Evolutionary conservation across 2,888 invertebrate genomes (phyloP), one percentile per base, ranked within the genome.

Genomic region (Muschampia plurimacula): DNA sequence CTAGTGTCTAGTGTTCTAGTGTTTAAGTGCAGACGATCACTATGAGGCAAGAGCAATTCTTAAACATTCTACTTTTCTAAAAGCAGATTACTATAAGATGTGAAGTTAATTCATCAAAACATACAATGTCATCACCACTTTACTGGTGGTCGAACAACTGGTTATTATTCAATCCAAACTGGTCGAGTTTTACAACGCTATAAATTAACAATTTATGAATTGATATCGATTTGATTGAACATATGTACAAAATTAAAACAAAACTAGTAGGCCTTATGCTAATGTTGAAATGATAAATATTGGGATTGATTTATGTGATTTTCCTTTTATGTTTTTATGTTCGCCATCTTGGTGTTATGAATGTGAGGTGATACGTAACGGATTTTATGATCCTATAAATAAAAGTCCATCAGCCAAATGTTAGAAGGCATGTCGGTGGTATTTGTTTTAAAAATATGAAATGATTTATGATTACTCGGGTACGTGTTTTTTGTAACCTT

Each of bases 311-410:
- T 52, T 63, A 69, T 63, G n/a, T 46, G 6, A n/a, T 22, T 52
- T 69, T 41, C 69, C 69, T 68, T 69, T 63, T 69, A 62, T 49
- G 39, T 36, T 69, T 69, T 69, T 66, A 66, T 46, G 49, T 52
- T 52, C 9, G 32, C 52, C n/a, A 65, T 65, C 13, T 65, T 62
- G 36, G 52, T 63, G 36, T 15, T 49, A 60, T 49, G 49, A 60
- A 59, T 68, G 12, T 60, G 49, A 36, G 49, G 52, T 52, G 52
- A 52, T 68, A 60, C 60, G 28, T 62, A 22, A n/a, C 32, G 10
- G 22, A 57, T 57, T 57, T 57, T 57, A 57, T 57, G 57, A 22
- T 12, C 28, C 57, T 12, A 57, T 57, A 57, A 57, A 57, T 57
- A 28, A 12, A 57, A 32, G 12, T 7, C 57, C 28, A 57, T 57